These are phyloP conservation scores for Chrysomallon squamiferum DNA, from an alignment of 1,140 invertebrate genomes.

Conservation along the genomic window DNA sequence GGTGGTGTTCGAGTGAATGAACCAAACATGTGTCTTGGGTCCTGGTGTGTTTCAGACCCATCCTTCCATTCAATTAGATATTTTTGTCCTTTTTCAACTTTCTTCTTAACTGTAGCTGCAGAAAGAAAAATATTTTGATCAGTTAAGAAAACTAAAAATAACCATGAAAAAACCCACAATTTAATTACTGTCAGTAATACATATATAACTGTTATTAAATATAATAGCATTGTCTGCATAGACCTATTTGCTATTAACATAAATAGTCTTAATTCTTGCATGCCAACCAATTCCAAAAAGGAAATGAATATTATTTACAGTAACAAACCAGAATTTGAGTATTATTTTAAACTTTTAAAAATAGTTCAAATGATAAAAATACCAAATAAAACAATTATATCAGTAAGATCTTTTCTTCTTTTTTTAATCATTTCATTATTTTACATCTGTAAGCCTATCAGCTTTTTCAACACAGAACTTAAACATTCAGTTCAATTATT, in stretches of 20 bases:
- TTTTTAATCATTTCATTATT: too few species aligned
- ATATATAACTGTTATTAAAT: neutral
- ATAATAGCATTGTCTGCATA: neutral
- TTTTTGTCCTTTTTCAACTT: neutral
- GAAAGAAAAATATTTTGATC: neutral
- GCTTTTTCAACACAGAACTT: too few species aligned
- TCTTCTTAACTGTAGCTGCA: neutral
- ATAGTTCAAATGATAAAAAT: too few species aligned
- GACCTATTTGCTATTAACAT: neutral
- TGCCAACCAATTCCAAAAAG: too few species aligned
- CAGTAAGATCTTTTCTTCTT: too few species aligned
- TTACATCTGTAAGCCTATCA: too few species aligned
- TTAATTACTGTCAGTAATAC: neutral
- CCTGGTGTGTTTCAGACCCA: neutral
- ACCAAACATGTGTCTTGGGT: slow-evolving; percentile 1
- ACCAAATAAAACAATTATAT: too few species aligned
- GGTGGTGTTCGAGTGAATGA: neutral
- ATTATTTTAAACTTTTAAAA: too few species aligned
- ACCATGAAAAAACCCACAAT: neutral
- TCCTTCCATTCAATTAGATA: neutral
- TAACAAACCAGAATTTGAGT: neutral
- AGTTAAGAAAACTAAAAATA: neutral
- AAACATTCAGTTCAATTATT: too few species aligned
- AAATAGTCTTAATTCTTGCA: too few species aligned
- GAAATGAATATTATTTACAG: neutral